Base-by-base conservation (phyloP, 2,888 invertebrate species). In the Pristionchus fissidentatus region DNA sequence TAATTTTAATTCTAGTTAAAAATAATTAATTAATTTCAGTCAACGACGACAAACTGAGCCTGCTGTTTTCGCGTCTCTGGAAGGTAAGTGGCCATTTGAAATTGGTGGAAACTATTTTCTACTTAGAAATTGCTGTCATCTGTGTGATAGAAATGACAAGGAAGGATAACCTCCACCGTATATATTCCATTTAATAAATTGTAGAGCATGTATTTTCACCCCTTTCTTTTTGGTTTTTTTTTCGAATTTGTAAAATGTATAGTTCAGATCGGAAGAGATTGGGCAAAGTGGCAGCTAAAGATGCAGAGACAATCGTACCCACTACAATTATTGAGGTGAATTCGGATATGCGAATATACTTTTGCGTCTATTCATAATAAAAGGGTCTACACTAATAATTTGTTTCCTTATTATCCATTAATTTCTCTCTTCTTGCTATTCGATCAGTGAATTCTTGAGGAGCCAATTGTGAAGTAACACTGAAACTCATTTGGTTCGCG, bases 41-140 rank as follows among this genome's bases (percentile, higher is more conserved):
- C 88, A 86, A 66, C 80, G 90, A 32, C 85, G 90, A 35, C 88
- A 89, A 77, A 91, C 90, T 0, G 90, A 90, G 75, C 90, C 91
- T n/a, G 89, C 87, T n/a, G 89, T 89, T 7, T 80, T 80, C 43
- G 79, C 57, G 5, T 55, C 57, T 0, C 43, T 80, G 15, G 79
- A 80, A 3, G 79, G 79, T 80, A 26, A 35, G 13, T 0, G 22
- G 8, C 55, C 4, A 49, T 35, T 77, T 0, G 22, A 38, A 49
- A 26, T 60, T 55, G 7, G 13, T 26, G 1, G 1, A 10, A 1
- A 22, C 7, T 60, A 60, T 60, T 60, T 60, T n/a, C 0, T 60
- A 8, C 4, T 15, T 1, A 2, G 2, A 57, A 57, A 22, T 26
- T n/a, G n/a, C n/a, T 8, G 26, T 57, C 8, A 2, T 57, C 22